A percentile compares a stretch with the other conserved stretches of the same genome.
phyloP scores from a whole-genome alignment of 2,113 vertebrate genomes.

The Lagopus muta region DNA sequence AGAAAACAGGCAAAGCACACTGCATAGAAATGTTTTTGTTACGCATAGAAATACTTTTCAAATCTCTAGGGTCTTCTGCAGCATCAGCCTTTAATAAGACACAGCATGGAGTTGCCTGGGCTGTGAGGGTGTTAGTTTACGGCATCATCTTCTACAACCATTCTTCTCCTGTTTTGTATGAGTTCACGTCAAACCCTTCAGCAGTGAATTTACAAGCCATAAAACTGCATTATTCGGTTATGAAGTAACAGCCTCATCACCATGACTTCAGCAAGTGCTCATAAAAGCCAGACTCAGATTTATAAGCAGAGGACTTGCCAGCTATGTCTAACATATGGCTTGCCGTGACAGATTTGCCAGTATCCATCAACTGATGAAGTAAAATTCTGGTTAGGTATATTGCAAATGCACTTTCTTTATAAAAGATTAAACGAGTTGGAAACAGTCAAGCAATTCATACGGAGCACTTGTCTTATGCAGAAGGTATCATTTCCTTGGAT shows the following conservation, averaged over 20 bases:
- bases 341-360: neutral
- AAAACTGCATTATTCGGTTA: constrained; percentile 51
- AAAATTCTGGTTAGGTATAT: neutral
- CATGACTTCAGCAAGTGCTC: constrained; percentile 41
- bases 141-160: neutral
- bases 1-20: neutral
- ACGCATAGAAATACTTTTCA: neutral
- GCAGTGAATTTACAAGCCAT: constrained; percentile 33
- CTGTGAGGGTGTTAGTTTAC: neutral
- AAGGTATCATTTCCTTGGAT: neutral
- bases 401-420: neutral
- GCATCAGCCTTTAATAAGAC: neutral
- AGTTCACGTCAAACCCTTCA: neutral
- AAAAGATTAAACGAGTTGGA: neutral
- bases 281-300: constrained; percentile 36
- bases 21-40: neutral
- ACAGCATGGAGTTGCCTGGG: neutral
- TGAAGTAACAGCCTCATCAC: constrained; percentile 58
- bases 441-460: neutral
- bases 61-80: neutral
- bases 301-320: constrained; percentile 15
- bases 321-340: neutral
- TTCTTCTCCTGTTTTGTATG: neutral
- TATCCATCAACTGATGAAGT: neutral
- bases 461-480: neutral